phyloP scores from a whole-genome alignment of 2,797 vertebrate species.

The Onychomys leucogaster region DNA sequence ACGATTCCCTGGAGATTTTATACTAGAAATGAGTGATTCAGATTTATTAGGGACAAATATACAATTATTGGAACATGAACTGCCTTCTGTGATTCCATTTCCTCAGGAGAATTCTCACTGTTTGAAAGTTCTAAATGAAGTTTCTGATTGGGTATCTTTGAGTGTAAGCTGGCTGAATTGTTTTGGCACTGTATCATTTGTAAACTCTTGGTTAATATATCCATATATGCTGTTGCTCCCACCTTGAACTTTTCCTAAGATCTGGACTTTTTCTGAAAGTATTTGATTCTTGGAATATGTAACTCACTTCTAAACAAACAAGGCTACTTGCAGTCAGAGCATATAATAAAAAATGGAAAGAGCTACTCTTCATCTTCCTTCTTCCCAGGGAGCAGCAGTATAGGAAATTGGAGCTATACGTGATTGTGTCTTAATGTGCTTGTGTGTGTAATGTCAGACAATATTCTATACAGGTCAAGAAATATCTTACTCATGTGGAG shows the following conservation, averaged over 20 bases:
- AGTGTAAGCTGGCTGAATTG: conserved; percentile 18
- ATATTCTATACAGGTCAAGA: background rate
- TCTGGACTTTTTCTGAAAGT: background rate
- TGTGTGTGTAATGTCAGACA: background rate
- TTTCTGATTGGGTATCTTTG: background rate
- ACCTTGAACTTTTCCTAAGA: conserved; percentile 30
- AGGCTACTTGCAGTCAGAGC: conserved; percentile 23
- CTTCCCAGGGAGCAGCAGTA: background rate
- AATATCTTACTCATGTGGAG: background rate
- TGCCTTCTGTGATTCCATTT: background rate
- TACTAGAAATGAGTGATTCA: background rate
- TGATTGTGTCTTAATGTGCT: background rate
- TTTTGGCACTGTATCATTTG: conserved; percentile 27
- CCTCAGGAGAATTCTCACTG: background rate
- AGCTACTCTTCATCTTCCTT: background rate
- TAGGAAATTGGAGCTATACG: background rate
- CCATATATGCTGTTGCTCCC: background rate
- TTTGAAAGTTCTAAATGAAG: background rate
- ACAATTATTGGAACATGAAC: background rate
- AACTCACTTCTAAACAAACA: conserved; percentile 24
- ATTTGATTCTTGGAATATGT: conserved; percentile 30
- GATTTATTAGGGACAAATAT: background rate
- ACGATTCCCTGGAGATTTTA: background rate
- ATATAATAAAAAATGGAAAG: background rate
- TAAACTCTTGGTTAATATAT: background rate